Base-by-base conservation (phyloP, 2,888 invertebrate species). In the Clepsis dumicolana region DNA sequence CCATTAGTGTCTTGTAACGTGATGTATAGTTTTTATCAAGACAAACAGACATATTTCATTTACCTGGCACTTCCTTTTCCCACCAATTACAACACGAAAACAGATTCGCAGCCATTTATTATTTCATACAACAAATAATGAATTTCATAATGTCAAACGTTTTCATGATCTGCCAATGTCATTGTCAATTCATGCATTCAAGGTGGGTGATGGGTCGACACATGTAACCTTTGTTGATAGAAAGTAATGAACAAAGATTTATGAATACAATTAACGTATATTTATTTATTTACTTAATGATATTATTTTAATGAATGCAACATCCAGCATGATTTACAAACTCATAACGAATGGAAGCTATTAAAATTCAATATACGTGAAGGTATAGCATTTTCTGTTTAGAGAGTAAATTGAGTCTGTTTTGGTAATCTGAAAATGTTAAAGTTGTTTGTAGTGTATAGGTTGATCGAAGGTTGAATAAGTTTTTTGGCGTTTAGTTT, bases 31-130 rank as follows among this genome's bases (percentile, higher is more conserved):
- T 3, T 21, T 48, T 48, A 18, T 12, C 12, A 48, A 18, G 21
- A 21, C 21, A 10, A 48, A 21, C 12, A 48, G 2, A 25, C 50
- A 38, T 7, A 12, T 3, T 38, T 50, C 4, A 18, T 50, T 48
- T 66, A 78, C 81, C 74, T 70, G 77, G 76, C 0, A 74, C 72
- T 50, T 67, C 59, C 21, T 66, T 56, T 8, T 72, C 61, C 76
- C 74, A 76, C 74, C 78, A 78, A 62, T 61, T 35, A 70, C 74
- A 74, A 68, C 72, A 73, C 48, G 68, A 65, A 56, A 68, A 64
- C 16, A 74, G 16, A 24, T 32, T 60, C 0, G 18, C 32, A 38
- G 53, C 44, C 64, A 60, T 61, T 27, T 41, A 60, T 44, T 18
- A 29, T 18, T 44, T 18, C 48, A 12, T 12, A 21, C 21, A 2